Evolutionary conservation across 2,888 invertebrate species (phyloP), one percentile per base, ranked within the genome.

Genomic region (Drosophila tripunctata): DNA sequence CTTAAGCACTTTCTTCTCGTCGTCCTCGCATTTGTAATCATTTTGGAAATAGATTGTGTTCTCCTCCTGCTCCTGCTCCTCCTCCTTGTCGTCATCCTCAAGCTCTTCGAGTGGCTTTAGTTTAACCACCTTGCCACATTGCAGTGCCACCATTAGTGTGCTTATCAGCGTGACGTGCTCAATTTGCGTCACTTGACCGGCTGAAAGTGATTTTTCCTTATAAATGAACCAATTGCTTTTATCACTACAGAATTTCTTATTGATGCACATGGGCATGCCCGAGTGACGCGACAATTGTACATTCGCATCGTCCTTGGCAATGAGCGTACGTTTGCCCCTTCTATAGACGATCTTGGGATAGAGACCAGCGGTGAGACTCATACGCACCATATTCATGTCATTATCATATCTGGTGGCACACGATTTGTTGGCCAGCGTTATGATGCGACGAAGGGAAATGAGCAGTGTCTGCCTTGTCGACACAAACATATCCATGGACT

Each of bases 401-500:
- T 62, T 36, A 22, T 87, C 84, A 30, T 78, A 45, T 68, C 63
- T 31, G 44, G n/a, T 19, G 14, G 43, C 10, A n/a, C 1, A 2
- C 1, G 7, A 1, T 31, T n/a, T 0, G 10, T 74, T 27, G 88
- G 95, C 95, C 1, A 95, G 92, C 0, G 94, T 62, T 21, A 90
- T 82, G 7, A 87, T 87, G 12, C 76, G 94, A 45, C 96, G 92
- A 3, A 98, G 92, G 86, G 98, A 96, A 0, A 96, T 96, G 24
- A 97, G 92, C 22, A 99, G 92, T 86, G 97, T 97, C 0, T 95
- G 93, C 19, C 98, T 93, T 87, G 97, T 96, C 1, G 96, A 96
- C 8, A 95, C 94, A 22, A 99, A 95, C 94, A 96, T 96, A 88
- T 97, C 97, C 96, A 99, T 97, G 0, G 96, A 95, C 0, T 96